phyloP scores from a whole-genome alignment of 1,140 invertebrate genomes.

The Drosophila truncata region DNA sequence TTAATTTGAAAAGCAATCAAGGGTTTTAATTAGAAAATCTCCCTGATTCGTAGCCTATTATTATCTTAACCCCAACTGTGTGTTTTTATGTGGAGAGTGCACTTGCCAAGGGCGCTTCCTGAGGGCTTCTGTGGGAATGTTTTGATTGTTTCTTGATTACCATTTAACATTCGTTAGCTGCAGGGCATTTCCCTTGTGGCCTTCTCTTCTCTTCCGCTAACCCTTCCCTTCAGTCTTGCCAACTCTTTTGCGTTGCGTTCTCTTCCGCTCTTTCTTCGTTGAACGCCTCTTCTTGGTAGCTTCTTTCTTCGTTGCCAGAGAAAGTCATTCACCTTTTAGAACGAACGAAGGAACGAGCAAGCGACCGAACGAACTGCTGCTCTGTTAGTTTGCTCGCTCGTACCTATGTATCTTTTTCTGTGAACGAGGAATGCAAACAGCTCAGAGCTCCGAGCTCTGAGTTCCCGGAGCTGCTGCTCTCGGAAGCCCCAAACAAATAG shows the following conservation, averaged over 20 bases:
- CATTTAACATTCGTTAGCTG: conserved; percentile 64
- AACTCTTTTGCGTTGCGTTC: conserved; percentile 20
- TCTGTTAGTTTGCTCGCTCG: conserved; percentile 50
- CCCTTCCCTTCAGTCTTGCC: neutral
- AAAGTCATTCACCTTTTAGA: conserved; percentile 81
- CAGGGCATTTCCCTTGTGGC: conserved; percentile 38
- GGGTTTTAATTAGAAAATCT: conserved; percentile 7
- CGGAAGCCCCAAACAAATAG: conserved; percentile 42
- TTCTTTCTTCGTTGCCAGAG: conserved; percentile 52
- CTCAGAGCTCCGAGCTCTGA: conserved; percentile 9
- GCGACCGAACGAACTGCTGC: conserved; percentile 9
- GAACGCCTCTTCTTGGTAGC: conserved; percentile 12
- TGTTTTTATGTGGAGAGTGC: conserved; percentile 8
- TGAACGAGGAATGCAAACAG: conserved; percentile 63
- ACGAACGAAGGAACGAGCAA: conserved; percentile 7
- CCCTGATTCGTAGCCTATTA: conserved; percentile 8
- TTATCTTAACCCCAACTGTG: conserved; percentile 8
- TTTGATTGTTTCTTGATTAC: conserved; percentile 50
- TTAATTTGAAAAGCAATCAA: conserved; percentile 10
- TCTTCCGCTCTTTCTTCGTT: conserved; percentile 31
- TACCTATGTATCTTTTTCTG: conserved; percentile 39
- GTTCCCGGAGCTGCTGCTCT: conserved; percentile 16
- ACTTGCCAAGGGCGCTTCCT: conserved; percentile 18
- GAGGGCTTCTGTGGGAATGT: conserved; percentile 33
- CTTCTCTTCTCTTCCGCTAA: conserved; percentile 3